Conservation (phyloP, 2,797 vertebrate species). For the Sandelia bainsii region DNA sequence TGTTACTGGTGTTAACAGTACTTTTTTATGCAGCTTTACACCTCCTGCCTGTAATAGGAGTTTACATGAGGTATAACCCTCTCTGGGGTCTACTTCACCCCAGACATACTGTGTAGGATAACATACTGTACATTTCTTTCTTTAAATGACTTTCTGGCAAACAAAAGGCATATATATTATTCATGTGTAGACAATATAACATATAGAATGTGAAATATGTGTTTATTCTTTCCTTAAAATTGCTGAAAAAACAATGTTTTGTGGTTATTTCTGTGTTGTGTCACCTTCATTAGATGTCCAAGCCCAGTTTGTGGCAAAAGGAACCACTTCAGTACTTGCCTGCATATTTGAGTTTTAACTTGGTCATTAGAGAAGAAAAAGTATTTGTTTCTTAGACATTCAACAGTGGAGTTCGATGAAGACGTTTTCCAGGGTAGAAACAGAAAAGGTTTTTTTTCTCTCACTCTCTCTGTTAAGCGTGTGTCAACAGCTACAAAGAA, state of each 20-base stretch:
- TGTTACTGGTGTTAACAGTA: no score
- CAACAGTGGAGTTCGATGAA: not conserved
- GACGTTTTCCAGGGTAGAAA: not conserved
- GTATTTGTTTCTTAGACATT: not conserved
- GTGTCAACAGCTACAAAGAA: constrained; percentile 58
- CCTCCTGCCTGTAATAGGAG: no score
- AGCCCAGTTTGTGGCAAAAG: not conserved
- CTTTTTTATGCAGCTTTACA: no score
- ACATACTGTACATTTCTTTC: not conserved
- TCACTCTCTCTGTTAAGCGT: constrained; percentile 38
- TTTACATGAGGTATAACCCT: not conserved
- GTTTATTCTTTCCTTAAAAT: not conserved
- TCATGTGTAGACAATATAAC: not conserved
- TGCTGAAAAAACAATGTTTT: not conserved
- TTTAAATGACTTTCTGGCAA: no score
- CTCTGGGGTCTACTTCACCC: not conserved
- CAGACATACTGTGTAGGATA: not conserved
- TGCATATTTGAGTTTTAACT: not conserved
- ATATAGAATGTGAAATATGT: no score
- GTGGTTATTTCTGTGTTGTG: not conserved
- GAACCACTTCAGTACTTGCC: not conserved
- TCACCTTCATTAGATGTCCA: no score
- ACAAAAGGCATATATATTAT: no score
- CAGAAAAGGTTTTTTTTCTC: constrained; percentile 17
- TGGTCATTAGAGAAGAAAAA: not conserved